These are phyloP conservation scores for Nymphalis polychloros DNA, from an alignment of 2,888 invertebrate species.

Conservation along the genomic window DNA sequence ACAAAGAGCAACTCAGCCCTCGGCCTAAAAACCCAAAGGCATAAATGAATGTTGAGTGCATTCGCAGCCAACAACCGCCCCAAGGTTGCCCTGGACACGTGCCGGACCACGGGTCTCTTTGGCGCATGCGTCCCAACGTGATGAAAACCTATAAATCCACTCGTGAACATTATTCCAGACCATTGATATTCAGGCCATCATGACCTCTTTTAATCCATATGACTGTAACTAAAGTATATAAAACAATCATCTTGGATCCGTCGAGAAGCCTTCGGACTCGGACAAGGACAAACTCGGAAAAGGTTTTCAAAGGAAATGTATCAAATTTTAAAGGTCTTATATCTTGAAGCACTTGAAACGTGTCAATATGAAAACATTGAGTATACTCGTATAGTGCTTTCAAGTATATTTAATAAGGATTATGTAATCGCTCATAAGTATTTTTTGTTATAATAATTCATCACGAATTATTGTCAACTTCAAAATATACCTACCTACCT, in stretches of 20 bases:
- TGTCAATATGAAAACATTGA: neutral
- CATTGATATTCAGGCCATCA: constrained; percentile 33
- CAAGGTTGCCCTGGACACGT: constrained; percentile 58
- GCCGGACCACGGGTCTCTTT: constrained; percentile 44
- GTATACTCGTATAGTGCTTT: neutral
- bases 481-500: too few relatives aligned
- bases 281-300: constrained; percentile 22
- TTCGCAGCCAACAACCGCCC: constrained; percentile 41
- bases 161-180: constrained; percentile 35
- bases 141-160: constrained; percentile 38
- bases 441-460: too few relatives aligned
- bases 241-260: constrained; percentile 18
- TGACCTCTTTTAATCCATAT: constrained; percentile 35
- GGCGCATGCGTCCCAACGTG: constrained; percentile 53
- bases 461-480: too few relatives aligned
- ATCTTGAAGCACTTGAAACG: neutral
- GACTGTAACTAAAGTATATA: constrained; percentile 15
- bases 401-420: neutral
- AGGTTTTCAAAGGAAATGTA: neutral
- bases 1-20: constrained; percentile 42
- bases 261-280: constrained; percentile 14
- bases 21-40: constrained; percentile 52
- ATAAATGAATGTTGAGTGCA: constrained; percentile 57
- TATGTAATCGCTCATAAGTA: neutral
- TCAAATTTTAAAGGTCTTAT: neutral